A percentile compares a stretch with the other conserved stretches of the same genome.
phyloP scores from a whole-genome alignment of 2,888 invertebrate genomes.

The Sussaba pulchella region DNA sequence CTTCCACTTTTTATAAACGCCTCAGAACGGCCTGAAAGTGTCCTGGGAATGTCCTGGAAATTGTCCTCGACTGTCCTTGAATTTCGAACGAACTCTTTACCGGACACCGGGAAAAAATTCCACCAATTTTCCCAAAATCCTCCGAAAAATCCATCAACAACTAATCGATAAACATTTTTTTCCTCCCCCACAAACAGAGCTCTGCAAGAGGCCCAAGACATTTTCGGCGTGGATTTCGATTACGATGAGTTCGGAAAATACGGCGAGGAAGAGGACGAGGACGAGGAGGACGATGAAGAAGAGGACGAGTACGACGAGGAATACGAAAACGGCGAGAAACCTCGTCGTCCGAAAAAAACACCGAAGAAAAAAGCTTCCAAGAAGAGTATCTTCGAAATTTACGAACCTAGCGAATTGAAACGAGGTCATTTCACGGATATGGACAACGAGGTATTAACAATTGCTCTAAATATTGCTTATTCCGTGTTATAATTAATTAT shows the following conservation, averaged over 20 bases:
- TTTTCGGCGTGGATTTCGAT: conserved; percentile 98
- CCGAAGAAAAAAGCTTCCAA: conserved; percentile 90
- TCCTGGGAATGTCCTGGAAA: no score
- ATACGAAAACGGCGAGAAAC: conserved; percentile 36
- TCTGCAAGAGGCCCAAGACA: conserved; percentile 97
- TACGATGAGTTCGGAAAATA: conserved; percentile 94
- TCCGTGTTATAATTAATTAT: no score
- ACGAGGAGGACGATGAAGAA: conserved; percentile 84
- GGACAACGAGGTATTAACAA: conserved; percentile 88
- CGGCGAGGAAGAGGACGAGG: conserved; percentile 93
- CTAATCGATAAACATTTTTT: background rate
- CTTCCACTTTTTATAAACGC: no score
- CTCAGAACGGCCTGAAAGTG: no score
- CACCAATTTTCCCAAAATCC: conserved; percentile 3
- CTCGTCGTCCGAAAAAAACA: conserved; percentile 88
- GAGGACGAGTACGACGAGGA: conserved; percentile 53
- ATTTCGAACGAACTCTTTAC: no score
- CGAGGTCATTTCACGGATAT: conserved; percentile 96
- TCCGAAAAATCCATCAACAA: no score
- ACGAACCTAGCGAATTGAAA: conserved; percentile 98
- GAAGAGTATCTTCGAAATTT: conserved; percentile 95
- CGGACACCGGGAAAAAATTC: background rate
- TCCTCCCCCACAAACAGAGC: conserved; percentile 85
- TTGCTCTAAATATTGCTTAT: no score
- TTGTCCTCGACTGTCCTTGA: no score